phyloP scores from a whole-genome alignment of 2,888 invertebrate genomes.

The Cheilosia vernalis region DNA sequence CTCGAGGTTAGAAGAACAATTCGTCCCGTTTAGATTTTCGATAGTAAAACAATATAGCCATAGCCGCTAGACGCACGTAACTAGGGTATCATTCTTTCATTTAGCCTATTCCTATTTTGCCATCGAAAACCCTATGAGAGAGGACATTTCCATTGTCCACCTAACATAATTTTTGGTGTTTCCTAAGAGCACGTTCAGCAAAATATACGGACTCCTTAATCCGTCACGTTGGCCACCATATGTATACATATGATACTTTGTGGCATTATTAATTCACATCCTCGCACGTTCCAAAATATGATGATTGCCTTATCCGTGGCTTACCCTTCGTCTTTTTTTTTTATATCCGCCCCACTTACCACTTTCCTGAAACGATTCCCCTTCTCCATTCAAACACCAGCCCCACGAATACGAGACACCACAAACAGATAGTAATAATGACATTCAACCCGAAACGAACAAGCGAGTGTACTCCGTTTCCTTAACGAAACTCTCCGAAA shows the following conservation, averaged over 20 bases:
- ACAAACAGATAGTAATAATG: slow-evolving; percentile 55
- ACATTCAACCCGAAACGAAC: slow-evolving; percentile 32
- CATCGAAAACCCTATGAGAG: not conserved
- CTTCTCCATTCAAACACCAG: not conserved
- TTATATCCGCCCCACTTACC: not conserved
- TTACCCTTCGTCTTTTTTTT: slow-evolving; percentile 20
- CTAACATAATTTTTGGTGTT: slow-evolving; percentile 7
- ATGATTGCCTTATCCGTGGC: slow-evolving; percentile 56
- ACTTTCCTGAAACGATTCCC: slow-evolving; percentile 22
- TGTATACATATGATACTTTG: slow-evolving; percentile 36
- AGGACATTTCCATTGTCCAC: slow-evolving; percentile 6
- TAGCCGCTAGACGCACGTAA: not conserved
- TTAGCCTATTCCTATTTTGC: not conserved
- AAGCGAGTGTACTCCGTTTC: slow-evolving; percentile 47
- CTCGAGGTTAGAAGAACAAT: too few relatives aligned
- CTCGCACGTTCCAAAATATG: slow-evolving; percentile 61
- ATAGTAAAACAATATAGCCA: not conserved
- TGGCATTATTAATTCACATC: slow-evolving; percentile 66
- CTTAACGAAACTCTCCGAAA: slow-evolving; percentile 42
- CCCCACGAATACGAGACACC: not conserved
- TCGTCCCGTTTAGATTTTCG: not conserved
- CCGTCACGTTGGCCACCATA: slow-evolving; percentile 38
- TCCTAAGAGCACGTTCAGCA: slow-evolving; percentile 33
- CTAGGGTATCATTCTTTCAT: not conserved
- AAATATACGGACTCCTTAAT: slow-evolving; percentile 33